Evolutionary conservation across 1,140 invertebrate species (phyloP), one percentile per base, ranked within the genome.

Genomic region (Drosophila lowei): DNA sequence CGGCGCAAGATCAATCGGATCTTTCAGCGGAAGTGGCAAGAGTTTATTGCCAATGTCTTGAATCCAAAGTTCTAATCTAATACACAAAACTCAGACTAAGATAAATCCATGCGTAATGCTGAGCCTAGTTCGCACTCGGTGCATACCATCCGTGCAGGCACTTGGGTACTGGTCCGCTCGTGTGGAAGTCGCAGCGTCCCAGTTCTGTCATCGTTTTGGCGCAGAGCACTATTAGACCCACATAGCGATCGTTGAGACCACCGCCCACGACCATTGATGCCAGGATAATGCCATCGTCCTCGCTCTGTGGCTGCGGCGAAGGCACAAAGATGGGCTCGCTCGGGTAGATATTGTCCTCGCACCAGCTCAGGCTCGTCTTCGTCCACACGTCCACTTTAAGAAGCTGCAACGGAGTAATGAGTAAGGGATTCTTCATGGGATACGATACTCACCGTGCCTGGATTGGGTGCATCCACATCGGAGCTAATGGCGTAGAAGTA

Each of bases 401-500:
- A 1, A 96, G 90, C 95, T 96, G 25, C 34, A 6, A 47, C 6
- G 2, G 3, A 25, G 3, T 5, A 15, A 7, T 4, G 34, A 13
- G 34, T 38, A 3, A 13, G 6, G 96, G 95, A 2, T 96, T 90
- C 95, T 96, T 25, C 28, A 6, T 43, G 1, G 23, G 4, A 5
- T 5, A 25, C 23, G 23, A 25, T 21, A 86, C 92, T 93, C 92
- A 97, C 96, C 46, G 94, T 94, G 83, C 96, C 96, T 5, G 96
- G 96, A 92, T 96, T 95, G 2, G 95, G 93, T 3, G 94, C 92
- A 90, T 97, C 96, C 2, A 97, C 96, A 91, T 97, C 96, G 11
- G 95, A 95, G 66, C 96, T 96, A 47, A 97, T 97, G 0, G 96
- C 97, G 84, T 98, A 98, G 89, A 97, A 98, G 90, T 96, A 98